Conservation (phyloP, 2,797 vertebrate genomes). For the Aphelocoma californica region DNA sequence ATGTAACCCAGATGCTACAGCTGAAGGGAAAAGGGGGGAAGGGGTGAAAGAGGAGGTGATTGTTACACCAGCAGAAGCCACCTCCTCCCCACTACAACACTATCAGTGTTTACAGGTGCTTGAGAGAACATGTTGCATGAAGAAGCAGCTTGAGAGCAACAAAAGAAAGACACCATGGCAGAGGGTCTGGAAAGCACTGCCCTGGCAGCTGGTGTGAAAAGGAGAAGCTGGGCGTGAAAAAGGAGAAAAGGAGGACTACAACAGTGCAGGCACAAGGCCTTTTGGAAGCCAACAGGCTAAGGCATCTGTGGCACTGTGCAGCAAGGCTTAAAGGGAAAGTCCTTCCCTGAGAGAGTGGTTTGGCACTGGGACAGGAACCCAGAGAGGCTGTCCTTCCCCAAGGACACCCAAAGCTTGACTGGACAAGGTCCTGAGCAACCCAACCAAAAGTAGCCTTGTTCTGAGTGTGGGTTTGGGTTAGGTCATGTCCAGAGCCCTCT, state of each 20-base stretch:
- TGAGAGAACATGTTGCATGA: not conserved
- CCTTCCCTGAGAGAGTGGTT: not conserved
- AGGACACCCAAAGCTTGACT: not conserved
- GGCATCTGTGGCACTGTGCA: not conserved
- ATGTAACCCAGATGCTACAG: not conserved
- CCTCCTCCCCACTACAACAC: accelerated
- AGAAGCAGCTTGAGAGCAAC: not conserved
- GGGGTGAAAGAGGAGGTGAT: not conserved
- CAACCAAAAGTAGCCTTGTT: not conserved
- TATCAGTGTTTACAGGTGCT: not conserved
- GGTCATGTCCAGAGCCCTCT: not conserved
- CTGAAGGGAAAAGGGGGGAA: not conserved
- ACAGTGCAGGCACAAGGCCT: not conserved
- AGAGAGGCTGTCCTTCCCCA: not conserved
- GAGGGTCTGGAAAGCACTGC: not conserved
- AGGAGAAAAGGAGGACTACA: not conserved
- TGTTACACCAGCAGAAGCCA: not conserved
- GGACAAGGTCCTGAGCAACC: not conserved
- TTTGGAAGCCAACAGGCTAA: not conserved
- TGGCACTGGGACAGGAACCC: not conserved
- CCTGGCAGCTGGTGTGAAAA: not conserved
- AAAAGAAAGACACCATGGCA: not conserved
- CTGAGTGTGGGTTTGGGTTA: not conserved
- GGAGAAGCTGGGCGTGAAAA: not conserved
- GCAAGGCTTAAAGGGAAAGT: not conserved